Conservation (phyloP, 2,113 vertebrate species). For the Rhizomys pruinosus region DNA sequence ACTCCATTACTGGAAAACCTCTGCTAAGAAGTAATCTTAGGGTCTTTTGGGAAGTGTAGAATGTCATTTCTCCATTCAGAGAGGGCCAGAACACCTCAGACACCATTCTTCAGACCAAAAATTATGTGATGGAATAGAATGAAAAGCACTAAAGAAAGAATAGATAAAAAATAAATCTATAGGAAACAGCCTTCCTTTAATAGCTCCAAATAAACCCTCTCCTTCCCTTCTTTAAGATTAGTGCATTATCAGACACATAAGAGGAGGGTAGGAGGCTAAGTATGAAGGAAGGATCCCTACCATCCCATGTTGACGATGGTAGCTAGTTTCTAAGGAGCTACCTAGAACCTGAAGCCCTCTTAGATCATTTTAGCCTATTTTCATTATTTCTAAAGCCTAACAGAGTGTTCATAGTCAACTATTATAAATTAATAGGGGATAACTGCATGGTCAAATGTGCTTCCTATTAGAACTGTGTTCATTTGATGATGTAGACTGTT, state of each 20-base stretch:
- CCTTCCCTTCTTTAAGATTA: background rate
- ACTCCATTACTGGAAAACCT: background rate
- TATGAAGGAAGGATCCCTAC: background rate
- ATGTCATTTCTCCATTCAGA: background rate
- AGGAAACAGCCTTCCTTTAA: background rate
- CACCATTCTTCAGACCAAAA: background rate
- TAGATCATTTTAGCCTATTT: background rate
- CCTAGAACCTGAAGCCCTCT: background rate
- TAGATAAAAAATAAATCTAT: background rate
- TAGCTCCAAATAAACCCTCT: background rate
- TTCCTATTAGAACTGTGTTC: background rate
- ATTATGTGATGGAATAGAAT: background rate
- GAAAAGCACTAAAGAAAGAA: background rate
- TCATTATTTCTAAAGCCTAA: conserved; percentile 17
- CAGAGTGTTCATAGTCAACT: background rate
- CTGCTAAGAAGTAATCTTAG: background rate
- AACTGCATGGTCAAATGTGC: background rate
- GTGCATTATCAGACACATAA: too few relatives aligned
- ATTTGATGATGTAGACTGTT: background rate
- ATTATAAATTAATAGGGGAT: background rate
- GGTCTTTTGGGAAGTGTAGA: background rate
- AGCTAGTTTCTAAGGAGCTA: background rate
- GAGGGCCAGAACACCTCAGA: background rate
- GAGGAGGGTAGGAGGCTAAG: background rate
- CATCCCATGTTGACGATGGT: too few relatives aligned